phyloP scores from a whole-genome alignment of 2,797 vertebrate species.

The Rhodeus uyekii region DNA sequence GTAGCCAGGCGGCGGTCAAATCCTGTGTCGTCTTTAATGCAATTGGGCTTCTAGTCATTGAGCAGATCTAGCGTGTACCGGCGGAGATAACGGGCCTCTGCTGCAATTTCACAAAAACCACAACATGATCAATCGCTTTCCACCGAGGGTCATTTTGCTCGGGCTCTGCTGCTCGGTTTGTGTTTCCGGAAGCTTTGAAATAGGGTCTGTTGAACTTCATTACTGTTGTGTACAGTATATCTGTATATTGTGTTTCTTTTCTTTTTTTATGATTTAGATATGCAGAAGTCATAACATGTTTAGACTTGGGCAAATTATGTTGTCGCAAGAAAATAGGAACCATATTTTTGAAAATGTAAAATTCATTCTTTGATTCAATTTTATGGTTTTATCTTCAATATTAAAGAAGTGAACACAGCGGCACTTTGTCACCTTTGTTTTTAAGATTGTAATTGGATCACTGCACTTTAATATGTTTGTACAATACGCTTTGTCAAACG shows the following conservation, averaged over 20 bases:
- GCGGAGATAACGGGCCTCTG: constrained; percentile 4
- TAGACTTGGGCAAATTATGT: not conserved
- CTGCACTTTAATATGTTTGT: not conserved
- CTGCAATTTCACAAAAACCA: not conserved
- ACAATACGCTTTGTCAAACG: not conserved
- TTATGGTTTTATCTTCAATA: constrained; percentile 11
- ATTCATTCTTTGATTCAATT: not conserved
- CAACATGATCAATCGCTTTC: not conserved
- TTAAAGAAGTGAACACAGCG: not conserved
- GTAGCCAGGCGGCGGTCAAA: constrained; percentile 18
- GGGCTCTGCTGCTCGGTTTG: not conserved
- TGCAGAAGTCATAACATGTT: not conserved
- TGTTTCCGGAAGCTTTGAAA: not conserved
- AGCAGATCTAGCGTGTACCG: constrained; percentile 1
- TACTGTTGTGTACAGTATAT: constrained; percentile 22
- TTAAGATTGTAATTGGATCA: not conserved
- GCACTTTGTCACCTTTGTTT: not conserved
- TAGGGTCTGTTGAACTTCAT: not conserved
- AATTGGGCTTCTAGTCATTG: constrained; percentile 27
- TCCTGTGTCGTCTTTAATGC: constrained; percentile 32
- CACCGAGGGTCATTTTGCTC: not conserved
- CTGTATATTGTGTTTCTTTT: constrained; percentile 22
- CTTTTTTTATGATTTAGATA: not conserved
- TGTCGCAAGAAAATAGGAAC: not conserved
- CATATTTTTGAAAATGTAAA: constrained; percentile 25